Base-by-base conservation (phyloP, 2,113 vertebrate species). In the Pterocles gutturalis region DNA sequence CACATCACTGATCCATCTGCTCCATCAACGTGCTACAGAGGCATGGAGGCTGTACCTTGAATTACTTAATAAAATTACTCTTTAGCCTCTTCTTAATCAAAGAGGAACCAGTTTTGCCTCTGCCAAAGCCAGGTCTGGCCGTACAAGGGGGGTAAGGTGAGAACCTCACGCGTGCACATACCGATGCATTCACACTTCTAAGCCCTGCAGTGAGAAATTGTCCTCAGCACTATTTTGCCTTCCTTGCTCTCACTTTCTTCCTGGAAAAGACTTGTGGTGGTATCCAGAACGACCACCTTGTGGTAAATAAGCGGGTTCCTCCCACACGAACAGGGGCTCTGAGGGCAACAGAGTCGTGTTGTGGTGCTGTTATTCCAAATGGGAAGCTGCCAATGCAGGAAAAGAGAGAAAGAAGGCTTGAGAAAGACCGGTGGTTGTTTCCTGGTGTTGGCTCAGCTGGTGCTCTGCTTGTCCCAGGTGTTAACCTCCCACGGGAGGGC, bases 81-180 rank as follows among this genome's bases (percentile, higher is more conserved):
- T 49, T 88, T 34, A 58, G 25, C 49, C n/a, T 65, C 31, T 57
- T 78, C 80, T 72, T 75, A 36, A 70, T 41, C 21, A 36, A 73
- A 71, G 48, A n/a, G 17, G 21, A 85, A 31, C 10, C 7, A 43
- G 13, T 21, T 65, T 88, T 87, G 29, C 34, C 55, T 67, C 26
- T 53, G 11, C 22, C 67, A 58, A 61, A 83, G 34, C 17, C 62
- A 67, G 24, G 11, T 66, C 21, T 79, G 41, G 19, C 31, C 6
- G 2, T 34, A 87, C 51, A 4, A 48, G 29, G 5, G 13, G 16
- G 7, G 4, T 41, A 41, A 89, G 34, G 31, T 54, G 60, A 54
- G 25, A 88, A 88, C 11, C 29, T n/a, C 7, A 46, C 0, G 0
- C 7, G 7, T 1, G 1, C 24, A 26, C 7, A 9, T 19, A 34